Base-by-base conservation (phyloP, 2,888 invertebrate genomes). In the Callosobruchus maculatus region DNA sequence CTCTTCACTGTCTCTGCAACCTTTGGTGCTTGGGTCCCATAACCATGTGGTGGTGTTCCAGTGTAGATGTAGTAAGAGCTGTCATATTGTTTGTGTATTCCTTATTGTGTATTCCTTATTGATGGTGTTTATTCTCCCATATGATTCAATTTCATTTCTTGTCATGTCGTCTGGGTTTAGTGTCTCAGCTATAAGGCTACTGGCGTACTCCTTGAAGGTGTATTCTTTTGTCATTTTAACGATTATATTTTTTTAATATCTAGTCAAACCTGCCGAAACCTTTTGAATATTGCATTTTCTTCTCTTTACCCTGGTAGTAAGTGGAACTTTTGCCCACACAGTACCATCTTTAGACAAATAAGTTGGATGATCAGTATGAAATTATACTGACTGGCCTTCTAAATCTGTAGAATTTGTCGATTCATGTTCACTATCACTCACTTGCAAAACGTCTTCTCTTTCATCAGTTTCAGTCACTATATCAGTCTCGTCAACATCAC, bases 11-110 rank as follows among this genome's bases (percentile, higher is more conserved):
- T 78, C 70, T 82, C 82, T 26, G 80, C 81, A 5, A 81, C 82
- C 72, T 82, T 82, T 0, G 81, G 80, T 18, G 77, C 81, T 74
- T 82, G 82, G 9, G 79, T 78, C 49, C 82, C 81, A 76, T 81
- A 81, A 22, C 80, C 81, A 70, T 77, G 76, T 49, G 81, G 81
- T 18, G 81, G 81, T 68, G 80, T 78, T 18, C 77, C 77, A 1
- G 81, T 80, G 21, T 82, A 81, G 0, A 81, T 26, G 70, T 81
- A 81, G 20, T 78, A 73, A 71, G 18, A 71, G 30, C 30, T 30
- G 72, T n/a, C n/a, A n/a, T n/a, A n/a, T n/a, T n/a, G n/a, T n/a
- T n/a, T n/a, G n/a, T n/a, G n/a, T n/a, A n/a, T n/a, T n/a, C n/a
- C n/a, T n/a, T n/a, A n/a, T n/a, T n/a, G n/a, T n/a, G n/a, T n/a